Base-by-base conservation (phyloP, 1,140 invertebrate species). In the Camponotus floridanus region DNA sequence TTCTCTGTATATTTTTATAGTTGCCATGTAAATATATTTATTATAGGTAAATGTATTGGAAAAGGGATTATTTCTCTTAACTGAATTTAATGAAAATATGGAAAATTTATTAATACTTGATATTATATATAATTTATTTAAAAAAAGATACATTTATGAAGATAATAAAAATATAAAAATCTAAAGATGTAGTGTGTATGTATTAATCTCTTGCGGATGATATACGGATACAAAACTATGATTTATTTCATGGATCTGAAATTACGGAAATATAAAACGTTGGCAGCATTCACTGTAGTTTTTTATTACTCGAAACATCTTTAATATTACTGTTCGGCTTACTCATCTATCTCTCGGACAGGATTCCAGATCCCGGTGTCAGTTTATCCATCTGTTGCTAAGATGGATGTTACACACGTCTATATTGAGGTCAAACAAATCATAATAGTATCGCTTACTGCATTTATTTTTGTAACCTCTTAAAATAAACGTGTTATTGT, bases 371-470 rank as follows among this genome's bases (percentile, higher is more conserved):
- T 81, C 79, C 39, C 67, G 79, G 67, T 81, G 79, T 81, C 79
- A 81, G 67, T 81, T 81, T 81, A 73, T 68, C 79, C 79, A 81
- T 81, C 67, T 81, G 79, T 81, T 81, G 79, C 67, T 81, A 73
- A 81, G 79, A 81, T 81, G 65, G 67, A 81, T 81, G 79, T 73
- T 81, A 73, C 51, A 73, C 36, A 81, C 67, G 64, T 81, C 65
- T 59, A 73, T 81, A 81, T 81, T 81, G 67, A 81, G 67, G 67
- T 81, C 79, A 73, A 81, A 81, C 67, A 81, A 81, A 81, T 39
- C 18, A 81, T 81, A 61, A 73, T 68, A 71, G 55, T 81, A 81
- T 73, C 79, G 55, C 42, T 81, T 45, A 73, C 18, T 6, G 7
- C 36, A 59, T 45, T 51, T 73, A 73, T 81, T 61, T 71, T 36